Evolutionary conservation across 2,797 vertebrate genomes (phyloP).

Genomic region (Hylomyscus alleni): DNA sequence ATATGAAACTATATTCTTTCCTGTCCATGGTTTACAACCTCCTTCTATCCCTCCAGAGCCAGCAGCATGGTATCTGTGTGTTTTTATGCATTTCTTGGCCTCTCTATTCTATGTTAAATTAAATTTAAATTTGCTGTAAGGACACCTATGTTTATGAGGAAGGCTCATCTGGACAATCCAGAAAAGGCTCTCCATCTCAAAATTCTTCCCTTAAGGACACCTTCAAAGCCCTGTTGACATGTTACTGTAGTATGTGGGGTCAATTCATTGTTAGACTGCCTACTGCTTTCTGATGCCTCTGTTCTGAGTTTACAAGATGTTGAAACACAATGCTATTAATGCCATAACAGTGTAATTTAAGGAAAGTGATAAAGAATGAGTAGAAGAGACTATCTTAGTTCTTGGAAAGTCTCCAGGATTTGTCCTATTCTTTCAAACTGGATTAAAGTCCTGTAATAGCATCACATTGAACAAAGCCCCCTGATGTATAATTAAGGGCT

Average conservation of each 20-base stretch:
- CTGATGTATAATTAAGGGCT: slow-evolving; percentile 18
- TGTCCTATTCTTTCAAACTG: slow-evolving; percentile 25
- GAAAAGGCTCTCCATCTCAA: background rate
- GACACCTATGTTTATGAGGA: background rate
- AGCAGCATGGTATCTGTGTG: background rate
- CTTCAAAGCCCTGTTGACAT: background rate
- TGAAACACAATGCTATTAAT: background rate
- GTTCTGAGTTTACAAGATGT: background rate
- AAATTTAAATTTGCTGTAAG: background rate
- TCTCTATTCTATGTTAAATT: background rate
- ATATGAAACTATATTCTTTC: background rate
- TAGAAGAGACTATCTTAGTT: background rate
- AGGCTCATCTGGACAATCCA: background rate
- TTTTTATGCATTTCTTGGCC: background rate
- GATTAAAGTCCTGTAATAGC: background rate
- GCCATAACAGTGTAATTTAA: background rate
- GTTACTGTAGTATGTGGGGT: background rate
- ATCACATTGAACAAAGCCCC: slow-evolving; percentile 39
- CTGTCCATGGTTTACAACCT: background rate
- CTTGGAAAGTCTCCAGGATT: background rate
- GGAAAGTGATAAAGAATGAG: background rate
- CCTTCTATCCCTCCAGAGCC: background rate
- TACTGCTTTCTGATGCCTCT: background rate
- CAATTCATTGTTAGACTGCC: background rate
- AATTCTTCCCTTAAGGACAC: background rate